Evolutionary conservation across 2,888 invertebrate genomes (phyloP).

Genomic region (Pachydiplax longipennis): DNA sequence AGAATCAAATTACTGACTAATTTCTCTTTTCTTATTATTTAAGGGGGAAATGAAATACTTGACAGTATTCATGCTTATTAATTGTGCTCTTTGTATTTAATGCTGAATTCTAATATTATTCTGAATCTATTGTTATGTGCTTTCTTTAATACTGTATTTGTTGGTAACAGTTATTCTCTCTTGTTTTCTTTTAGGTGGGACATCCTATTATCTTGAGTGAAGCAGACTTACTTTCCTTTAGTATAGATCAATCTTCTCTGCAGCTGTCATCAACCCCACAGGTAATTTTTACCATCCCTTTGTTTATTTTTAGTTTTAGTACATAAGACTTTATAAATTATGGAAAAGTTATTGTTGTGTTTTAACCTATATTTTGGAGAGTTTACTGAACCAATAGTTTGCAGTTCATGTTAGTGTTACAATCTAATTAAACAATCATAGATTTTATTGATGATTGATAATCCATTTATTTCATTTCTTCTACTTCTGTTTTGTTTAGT

Average conservation of each 20-base stretch:
- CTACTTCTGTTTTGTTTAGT: neutral
- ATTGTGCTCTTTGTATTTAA: too few relatives aligned
- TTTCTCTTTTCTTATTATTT: too few relatives aligned
- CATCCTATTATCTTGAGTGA: slow-evolving; percentile 50
- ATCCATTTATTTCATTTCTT: neutral
- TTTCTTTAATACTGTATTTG: too few relatives aligned
- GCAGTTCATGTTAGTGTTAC: neutral
- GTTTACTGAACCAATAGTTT: neutral
- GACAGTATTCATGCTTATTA: too few relatives aligned
- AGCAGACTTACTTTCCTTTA: slow-evolving; percentile 53
- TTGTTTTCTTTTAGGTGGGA: neutral
- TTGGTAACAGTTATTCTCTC: neutral
- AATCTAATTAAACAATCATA: neutral
- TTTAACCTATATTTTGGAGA: neutral
- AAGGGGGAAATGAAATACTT: too few relatives aligned
- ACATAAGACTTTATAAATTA: too few relatives aligned
- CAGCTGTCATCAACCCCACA: slow-evolving; percentile 46
- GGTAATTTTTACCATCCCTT: neutral
- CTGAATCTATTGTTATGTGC: too few relatives aligned
- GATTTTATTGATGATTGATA: neutral
- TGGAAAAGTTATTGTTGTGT: neutral
- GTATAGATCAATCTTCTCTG: slow-evolving; percentile 57
- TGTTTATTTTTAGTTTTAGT: neutral
- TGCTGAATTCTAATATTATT: too few relatives aligned
- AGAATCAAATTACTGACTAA: too few relatives aligned